Conservation (phyloP, 2,113 vertebrate species). For the Colaptes auratus region DNA sequence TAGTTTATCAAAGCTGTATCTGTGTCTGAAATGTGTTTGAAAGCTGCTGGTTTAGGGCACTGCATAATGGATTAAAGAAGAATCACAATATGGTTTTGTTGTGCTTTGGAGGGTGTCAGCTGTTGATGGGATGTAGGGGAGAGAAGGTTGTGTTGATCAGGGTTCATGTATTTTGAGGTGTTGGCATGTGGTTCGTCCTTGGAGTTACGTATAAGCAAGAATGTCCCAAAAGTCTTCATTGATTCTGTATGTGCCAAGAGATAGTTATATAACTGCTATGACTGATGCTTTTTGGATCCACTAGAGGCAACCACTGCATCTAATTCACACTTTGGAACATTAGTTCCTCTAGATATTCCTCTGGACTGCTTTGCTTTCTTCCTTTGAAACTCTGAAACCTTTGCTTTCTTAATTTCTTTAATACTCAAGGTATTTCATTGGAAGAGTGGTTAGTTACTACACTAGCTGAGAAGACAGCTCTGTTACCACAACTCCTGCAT, state of each 20-base stretch:
- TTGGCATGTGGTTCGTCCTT: background rate
- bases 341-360: background rate
- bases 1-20: background rate
- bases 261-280: background rate
- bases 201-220: background rate
- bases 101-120: background rate
- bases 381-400: background rate
- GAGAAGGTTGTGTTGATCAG: background rate
- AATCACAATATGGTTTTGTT: background rate
- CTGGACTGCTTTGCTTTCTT: background rate
- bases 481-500: background rate
- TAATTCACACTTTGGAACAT: background rate
- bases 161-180: background rate
- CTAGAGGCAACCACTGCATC: background rate
- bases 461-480: background rate
- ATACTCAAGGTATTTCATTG: background rate
- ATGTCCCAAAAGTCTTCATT: background rate
- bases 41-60: background rate
- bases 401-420: background rate
- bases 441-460: background rate
- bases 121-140: background rate
- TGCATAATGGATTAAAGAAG: background rate
- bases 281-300: background rate
- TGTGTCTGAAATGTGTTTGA: background rate
- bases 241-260: background rate